Evolutionary conservation across 92 coral and sea anemone species (phyloP), one percentile per base, ranked within the genome.

Genomic region (Actinostola sp.): DNA sequence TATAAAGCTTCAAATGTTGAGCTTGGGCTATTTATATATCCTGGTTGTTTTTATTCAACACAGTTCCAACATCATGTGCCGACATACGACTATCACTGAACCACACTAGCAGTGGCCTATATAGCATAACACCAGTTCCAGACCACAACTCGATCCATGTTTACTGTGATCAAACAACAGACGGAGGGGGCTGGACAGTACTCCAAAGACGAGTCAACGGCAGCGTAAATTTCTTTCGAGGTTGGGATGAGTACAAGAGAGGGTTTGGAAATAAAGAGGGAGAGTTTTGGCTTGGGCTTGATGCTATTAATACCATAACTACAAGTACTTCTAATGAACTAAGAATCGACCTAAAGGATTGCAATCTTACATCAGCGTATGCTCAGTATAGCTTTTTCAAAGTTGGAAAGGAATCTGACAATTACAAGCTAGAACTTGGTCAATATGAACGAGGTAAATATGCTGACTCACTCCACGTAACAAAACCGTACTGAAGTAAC

Each of bases 251-350:
- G 12, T 83, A 83, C 60, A 83, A 77, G 52, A 26, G 41, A 38
- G 88, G 88, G 0, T 83, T 83, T 62, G 88, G 88, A 30, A 58
- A 69, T 34, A 35, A 56, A 51, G 26, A 28, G n/a, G 64, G 69
- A 13, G 87, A 82, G 81, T 69, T 56, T 53, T 82, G 87, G 87
- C 67, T 82, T 10, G 87, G 89, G 36, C 74, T 75, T 23, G 85
- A 84, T 43, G 66, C 64, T 55, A 73, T 84, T 35, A 76, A 84
- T 56, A 68, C 56, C 34, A 33, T 84, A 57, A 71, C 85, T 23
- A 65, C 61, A 6, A 53, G 21, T 41, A 49, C 26, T 14, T 19
- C 25, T 1, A 45, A 62, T 20, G 50, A 16, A 3, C n/a, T 84
- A 16, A 30, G 81, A 13, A 70, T 84, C 48, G 77, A 84, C 21